Evolutionary conservation across 1,140 invertebrate species (phyloP), one percentile per base, ranked within the genome.

Genomic region (Daktulosphaira vitifoliae): DNA sequence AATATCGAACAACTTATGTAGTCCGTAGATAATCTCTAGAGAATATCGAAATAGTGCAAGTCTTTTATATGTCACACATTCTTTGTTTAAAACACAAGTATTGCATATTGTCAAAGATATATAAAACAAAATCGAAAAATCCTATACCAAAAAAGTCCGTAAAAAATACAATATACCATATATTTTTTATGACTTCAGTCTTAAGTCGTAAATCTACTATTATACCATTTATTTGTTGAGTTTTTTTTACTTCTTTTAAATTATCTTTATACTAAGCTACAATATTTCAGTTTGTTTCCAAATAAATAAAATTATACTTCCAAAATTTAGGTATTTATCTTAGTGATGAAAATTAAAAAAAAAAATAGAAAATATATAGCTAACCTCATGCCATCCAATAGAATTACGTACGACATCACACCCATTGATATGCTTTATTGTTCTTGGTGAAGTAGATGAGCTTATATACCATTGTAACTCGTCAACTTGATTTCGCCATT

Each of bases 401-500:
- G n/a, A n/a, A n/a, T 18, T 4, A 18, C 56, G 22, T 46, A 18
- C 9, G 26, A 23, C 56, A 48, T 48, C 42, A 26, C 26, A 20
- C 29, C 29, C 29, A 11, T 33, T 33, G n/a, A 33, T 33, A 6
- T 11, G 29, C 5, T 33, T 33, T 33, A 11, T 5, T 11, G 11
- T 33, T 11, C n/a, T n/a, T 11, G 29, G 29, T 33, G 29, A 11
- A 33, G n/a, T n/a, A n/a, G 56, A 8, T 25, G 56, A 39, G 29
- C 29, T 42, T 7, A 62, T 62, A 16, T 48, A 62, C 56, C 56
- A 48, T 8, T 39, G 39, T 16, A 62, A 22, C 18, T 62, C 56
- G 20, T 62, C 42, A n/a, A 62, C 56, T 6, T 62, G 16, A 7
- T 62, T 22, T n/a, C 42, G 25, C 56, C 56, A 62, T 62, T 62